phyloP scores from a whole-genome alignment of 2,113 vertebrate genomes.

The Lepisosteus osseus region DNA sequence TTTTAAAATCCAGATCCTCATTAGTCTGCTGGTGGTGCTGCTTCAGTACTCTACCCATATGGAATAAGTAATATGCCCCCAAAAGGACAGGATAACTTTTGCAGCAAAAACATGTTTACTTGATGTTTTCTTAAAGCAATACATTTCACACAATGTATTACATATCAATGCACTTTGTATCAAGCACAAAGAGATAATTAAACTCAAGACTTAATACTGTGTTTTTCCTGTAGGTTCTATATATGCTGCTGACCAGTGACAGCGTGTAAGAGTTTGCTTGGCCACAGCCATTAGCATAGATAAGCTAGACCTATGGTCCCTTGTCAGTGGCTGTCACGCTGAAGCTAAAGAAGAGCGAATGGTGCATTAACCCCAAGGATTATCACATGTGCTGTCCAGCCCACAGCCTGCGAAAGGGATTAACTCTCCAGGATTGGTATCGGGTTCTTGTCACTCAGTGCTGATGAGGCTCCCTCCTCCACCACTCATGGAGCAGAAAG shows the following conservation, averaged over 20 bases:
- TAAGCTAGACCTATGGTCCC: constrained; percentile 45
- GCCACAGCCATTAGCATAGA: constrained; percentile 58
- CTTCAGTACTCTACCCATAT: no score
- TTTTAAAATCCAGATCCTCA: no score
- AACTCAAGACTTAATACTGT: no score
- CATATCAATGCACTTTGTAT: no score
- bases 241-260: constrained; percentile 30
- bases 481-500: constrained; percentile 38
- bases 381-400: constrained; percentile 46
- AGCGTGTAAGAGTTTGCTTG: constrained; percentile 41
- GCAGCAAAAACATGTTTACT: no score
- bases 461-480: constrained; percentile 41
- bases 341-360: constrained; percentile 49
- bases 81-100: no score
- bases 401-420: constrained; percentile 42
- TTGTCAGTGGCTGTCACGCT: constrained; percentile 56
- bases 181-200: no score
- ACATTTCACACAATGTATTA: no score
- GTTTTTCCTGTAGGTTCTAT: constrained; percentile 36
- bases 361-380: constrained; percentile 59
- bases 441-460: constrained; percentile 49
- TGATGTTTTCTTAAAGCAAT: no score
- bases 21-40: no score
- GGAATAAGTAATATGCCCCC: no score
- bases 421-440: constrained; percentile 59